These are phyloP conservation scores for Eucriotettix oculatus DNA, from an alignment of 2,888 invertebrate species.

Conservation along the genomic window DNA sequence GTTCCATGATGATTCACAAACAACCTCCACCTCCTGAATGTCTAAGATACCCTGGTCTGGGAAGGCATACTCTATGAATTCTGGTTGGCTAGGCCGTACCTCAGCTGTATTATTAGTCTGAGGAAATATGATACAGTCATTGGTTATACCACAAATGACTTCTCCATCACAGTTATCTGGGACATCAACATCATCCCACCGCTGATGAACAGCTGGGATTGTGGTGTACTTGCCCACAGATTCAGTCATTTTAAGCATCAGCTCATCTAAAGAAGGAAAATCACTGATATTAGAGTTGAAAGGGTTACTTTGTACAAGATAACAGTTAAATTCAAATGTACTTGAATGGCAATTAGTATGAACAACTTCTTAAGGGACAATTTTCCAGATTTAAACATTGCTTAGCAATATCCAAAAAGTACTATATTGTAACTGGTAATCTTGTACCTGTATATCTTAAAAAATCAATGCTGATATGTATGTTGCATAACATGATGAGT, in stretches of 20 bases:
- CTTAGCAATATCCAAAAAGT: no score
- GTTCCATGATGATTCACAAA: slow-evolving; percentile 55
- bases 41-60: slow-evolving; percentile 28
- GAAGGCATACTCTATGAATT: slow-evolving; percentile 28
- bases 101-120: slow-evolving; percentile 7
- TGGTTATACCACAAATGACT: slow-evolving; percentile 33
- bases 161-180: slow-evolving; percentile 22
- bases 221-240: not conserved
- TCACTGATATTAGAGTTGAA: no score
- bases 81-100: slow-evolving; percentile 27
- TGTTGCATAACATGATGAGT: no score
- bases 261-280: no score
- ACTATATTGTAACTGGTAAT: no score
- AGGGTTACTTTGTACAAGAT: no score
- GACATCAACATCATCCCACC: not conserved
- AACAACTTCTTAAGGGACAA: no score
- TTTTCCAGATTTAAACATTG: no score
- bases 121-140: slow-evolving; percentile 12
- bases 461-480: no score
- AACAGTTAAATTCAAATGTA: no score
- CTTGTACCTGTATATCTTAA: no score
- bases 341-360: no score
- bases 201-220: not conserved
- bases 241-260: not conserved
- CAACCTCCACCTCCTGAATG: slow-evolving; percentile 51